Percentiles rank a stretch among this genome's conserved stretches.
Evolutionary conservation across 1,140 invertebrate genomes (phyloP).

Genomic region (Portunus trituberculatus): DNA sequence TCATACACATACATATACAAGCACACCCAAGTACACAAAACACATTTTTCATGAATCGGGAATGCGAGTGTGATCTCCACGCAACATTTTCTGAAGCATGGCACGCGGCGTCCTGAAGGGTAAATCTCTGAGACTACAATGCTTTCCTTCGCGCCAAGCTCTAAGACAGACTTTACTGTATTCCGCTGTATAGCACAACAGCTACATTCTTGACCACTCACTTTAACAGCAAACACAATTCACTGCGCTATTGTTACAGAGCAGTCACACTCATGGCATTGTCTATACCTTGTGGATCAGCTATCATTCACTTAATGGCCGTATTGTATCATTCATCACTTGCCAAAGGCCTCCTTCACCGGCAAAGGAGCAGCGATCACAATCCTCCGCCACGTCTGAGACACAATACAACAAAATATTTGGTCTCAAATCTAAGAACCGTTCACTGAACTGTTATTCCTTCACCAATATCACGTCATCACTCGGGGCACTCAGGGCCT

Average conservation of each 20-base stretch:
- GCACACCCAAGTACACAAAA: background rate
- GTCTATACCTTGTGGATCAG: background rate
- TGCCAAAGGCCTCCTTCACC: background rate
- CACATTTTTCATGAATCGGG: background rate
- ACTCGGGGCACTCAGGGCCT: background rate
- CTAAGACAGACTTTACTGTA: background rate
- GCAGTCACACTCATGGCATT: background rate
- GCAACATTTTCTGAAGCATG: background rate
- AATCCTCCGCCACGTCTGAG: background rate
- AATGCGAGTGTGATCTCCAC: background rate
- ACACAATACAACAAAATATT: background rate
- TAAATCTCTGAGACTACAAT: background rate
- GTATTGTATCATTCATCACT: background rate
- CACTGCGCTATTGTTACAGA: background rate
- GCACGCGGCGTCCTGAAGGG: background rate
- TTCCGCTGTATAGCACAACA: too few species aligned
- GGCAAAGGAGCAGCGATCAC: background rate
- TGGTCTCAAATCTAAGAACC: background rate
- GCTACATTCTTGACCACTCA: too few species aligned
- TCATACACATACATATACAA: background rate
- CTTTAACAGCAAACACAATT: too few species aligned
- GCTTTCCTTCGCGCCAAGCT: background rate
- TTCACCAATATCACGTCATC: background rate
- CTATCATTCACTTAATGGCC: background rate
- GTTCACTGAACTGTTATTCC: background rate